Evolutionary conservation across 1,140 invertebrate genomes (phyloP).

Genomic region (Zaprionus taronus): DNA sequence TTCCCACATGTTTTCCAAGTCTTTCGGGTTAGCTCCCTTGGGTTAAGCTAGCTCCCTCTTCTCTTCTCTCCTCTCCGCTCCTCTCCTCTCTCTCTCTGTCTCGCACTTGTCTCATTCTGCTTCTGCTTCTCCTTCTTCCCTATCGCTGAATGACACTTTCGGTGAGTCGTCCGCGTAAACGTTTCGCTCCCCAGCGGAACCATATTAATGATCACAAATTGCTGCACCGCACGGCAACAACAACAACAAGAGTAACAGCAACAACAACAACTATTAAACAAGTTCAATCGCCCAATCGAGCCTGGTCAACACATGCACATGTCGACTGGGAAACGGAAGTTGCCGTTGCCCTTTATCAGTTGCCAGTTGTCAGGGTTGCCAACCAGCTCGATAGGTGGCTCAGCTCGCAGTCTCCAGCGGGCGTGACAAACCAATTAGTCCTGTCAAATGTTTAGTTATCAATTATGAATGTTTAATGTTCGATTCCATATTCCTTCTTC

Average conservation of each 20-base stretch:
- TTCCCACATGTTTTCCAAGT: slow-evolving; percentile 67
- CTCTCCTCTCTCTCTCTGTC: slow-evolving; percentile 7
- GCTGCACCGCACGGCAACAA: slow-evolving; percentile 30
- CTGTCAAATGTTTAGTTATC: slow-evolving; percentile 44
- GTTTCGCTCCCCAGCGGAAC: slow-evolving; percentile 54
- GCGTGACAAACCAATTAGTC: slow-evolving; percentile 56
- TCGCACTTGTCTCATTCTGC: not conserved
- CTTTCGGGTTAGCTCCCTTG: slow-evolving; percentile 21
- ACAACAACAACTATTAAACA: slow-evolving; percentile 1
- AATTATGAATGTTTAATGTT: slow-evolving; percentile 44
- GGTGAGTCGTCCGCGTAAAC: slow-evolving; percentile 40
- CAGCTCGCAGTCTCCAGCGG: slow-evolving; percentile 31
- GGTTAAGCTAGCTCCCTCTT: slow-evolving; percentile 32
- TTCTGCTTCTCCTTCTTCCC: not conserved
- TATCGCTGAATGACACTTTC: slow-evolving; percentile 38
- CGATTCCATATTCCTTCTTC: slow-evolving; percentile 7
- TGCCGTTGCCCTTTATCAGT: slow-evolving; percentile 49
- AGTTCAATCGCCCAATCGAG: slow-evolving; percentile 52
- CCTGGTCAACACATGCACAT: slow-evolving; percentile 35
- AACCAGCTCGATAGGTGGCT: not conserved
- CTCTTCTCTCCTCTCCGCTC: slow-evolving; percentile 1
- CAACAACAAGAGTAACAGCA: not conserved
- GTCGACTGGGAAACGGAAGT: slow-evolving; percentile 47
- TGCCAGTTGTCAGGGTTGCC: slow-evolving; percentile 10
- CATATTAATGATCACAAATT: slow-evolving; percentile 82